phyloP scores from a whole-genome alignment of 2,113 vertebrate species.

The Phrynosoma platyrhinos region DNA sequence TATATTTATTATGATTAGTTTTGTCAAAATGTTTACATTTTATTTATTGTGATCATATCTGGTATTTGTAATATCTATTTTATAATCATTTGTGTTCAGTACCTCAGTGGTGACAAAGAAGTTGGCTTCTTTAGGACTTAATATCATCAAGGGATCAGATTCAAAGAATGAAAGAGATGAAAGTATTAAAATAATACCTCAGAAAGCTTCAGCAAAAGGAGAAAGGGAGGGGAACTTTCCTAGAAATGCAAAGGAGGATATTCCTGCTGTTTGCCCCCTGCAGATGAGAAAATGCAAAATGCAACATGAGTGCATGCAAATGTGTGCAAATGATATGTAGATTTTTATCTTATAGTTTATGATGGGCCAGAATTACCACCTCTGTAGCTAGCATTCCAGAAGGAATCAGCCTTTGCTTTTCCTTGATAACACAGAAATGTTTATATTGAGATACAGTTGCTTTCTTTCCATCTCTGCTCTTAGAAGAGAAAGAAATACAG shows the following conservation, averaged over 20 bases:
- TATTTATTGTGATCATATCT: too few species aligned
- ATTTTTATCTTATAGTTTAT: constrained; percentile 72
- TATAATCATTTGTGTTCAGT: constrained; percentile 4
- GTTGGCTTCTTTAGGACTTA: not conserved
- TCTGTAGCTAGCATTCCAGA: constrained; percentile 66
- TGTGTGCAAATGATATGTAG: constrained; percentile 72
- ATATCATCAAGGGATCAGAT: not conserved
- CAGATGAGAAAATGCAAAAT: constrained; percentile 63
- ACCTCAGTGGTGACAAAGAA: not conserved
- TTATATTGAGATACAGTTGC: constrained; percentile 60
- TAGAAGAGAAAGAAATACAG: constrained; percentile 47
- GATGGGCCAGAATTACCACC: constrained; percentile 64
- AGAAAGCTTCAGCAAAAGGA: not conserved
- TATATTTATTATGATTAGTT: too few species aligned
- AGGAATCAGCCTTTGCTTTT: constrained; percentile 68
- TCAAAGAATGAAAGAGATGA: not conserved
- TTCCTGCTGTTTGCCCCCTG: constrained; percentile 50
- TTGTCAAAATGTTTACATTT: too few species aligned
- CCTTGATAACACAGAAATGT: constrained; percentile 60
- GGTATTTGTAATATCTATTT: not conserved
- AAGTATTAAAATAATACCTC: too few species aligned
- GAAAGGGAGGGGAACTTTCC: constrained; percentile 31
- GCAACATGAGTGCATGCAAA: constrained; percentile 64
- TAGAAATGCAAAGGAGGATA: constrained; percentile 32
- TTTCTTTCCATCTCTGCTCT: constrained; percentile 60